These are phyloP conservation scores for Dufourea novaeangliae DNA, from an alignment of 1,140 invertebrate genomes.

Conservation along the genomic window DNA sequence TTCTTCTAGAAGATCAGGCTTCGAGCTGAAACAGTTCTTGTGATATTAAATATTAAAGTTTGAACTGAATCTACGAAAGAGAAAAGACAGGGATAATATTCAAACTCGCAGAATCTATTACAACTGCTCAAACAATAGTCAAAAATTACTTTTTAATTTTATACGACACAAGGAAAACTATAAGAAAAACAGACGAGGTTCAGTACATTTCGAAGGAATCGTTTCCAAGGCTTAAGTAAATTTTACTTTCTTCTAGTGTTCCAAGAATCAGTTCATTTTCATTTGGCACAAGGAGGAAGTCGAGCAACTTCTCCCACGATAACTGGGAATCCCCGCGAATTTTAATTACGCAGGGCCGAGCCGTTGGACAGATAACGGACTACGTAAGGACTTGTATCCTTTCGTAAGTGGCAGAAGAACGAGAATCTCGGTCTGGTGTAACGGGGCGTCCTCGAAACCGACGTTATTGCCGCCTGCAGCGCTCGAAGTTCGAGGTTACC, in stretches of 20 bases:
- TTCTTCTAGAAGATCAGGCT: not conserved
- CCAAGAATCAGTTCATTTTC: not conserved
- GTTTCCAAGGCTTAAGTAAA: not conserved
- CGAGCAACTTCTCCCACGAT: slow-evolving; percentile 4
- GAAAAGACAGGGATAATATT: not conserved
- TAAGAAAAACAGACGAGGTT: not conserved
- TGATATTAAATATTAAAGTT: not conserved
- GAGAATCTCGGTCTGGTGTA: too few species aligned
- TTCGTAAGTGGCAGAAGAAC: not conserved
- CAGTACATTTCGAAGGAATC: not conserved
- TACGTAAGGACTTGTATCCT: not conserved
- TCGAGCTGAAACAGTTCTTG: not conserved
- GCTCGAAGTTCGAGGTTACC: slow-evolving; percentile 5
- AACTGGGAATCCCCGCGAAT: not conserved
- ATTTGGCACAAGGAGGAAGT: not conserved
- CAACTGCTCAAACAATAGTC: too few species aligned
- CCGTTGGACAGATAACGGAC: not conserved
- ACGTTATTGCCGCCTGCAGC: not conserved
- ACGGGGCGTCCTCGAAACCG: slow-evolving; percentile 2
- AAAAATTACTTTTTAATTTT: too few species aligned
- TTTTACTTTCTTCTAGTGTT: not conserved
- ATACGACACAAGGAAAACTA: too few species aligned
- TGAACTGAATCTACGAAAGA: not conserved
- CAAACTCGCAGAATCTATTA: too few species aligned
- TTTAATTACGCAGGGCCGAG: slow-evolving; percentile 23